phyloP scores from a whole-genome alignment of 2,113 vertebrate species.

The Jacana jacana region DNA sequence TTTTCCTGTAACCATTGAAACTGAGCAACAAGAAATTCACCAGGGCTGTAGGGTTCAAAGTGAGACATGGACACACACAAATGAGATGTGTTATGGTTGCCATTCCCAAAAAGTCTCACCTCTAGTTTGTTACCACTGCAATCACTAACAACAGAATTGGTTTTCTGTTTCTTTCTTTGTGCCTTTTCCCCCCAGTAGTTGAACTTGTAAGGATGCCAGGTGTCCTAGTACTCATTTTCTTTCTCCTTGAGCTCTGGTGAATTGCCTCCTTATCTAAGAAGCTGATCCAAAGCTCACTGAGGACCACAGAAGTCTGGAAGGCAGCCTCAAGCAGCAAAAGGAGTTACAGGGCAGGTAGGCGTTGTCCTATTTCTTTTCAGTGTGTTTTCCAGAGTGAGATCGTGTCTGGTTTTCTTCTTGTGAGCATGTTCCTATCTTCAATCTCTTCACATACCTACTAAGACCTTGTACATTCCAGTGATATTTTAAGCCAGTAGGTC shows the following conservation, averaged over 20 bases:
- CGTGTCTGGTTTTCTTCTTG: neutral
- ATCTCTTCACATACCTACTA: neutral
- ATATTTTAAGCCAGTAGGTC: conserved; percentile 6
- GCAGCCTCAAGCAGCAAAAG: neutral
- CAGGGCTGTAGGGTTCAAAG: neutral
- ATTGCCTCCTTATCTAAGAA: neutral
- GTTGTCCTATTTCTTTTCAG: neutral
- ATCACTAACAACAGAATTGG: neutral
- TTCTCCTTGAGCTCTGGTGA: neutral
- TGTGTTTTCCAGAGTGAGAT: neutral
- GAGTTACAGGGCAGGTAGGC: neutral
- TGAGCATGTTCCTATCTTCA: neutral
- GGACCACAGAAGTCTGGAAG: neutral
- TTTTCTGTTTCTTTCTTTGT: no score
- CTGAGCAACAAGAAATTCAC: neutral
- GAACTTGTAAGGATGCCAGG: neutral
- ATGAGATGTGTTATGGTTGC: neutral
- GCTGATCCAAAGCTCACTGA: neutral
- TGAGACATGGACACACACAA: neutral
- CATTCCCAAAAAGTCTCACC: neutral
- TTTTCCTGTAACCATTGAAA: neutral
- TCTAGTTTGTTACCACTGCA: neutral
- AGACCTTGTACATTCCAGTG: neutral
- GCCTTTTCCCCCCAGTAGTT: neutral
- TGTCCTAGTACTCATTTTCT: neutral